These are phyloP conservation scores for Anastrepha ludens DNA, from an alignment of 1,140 invertebrate species.

Conservation along the genomic window DNA sequence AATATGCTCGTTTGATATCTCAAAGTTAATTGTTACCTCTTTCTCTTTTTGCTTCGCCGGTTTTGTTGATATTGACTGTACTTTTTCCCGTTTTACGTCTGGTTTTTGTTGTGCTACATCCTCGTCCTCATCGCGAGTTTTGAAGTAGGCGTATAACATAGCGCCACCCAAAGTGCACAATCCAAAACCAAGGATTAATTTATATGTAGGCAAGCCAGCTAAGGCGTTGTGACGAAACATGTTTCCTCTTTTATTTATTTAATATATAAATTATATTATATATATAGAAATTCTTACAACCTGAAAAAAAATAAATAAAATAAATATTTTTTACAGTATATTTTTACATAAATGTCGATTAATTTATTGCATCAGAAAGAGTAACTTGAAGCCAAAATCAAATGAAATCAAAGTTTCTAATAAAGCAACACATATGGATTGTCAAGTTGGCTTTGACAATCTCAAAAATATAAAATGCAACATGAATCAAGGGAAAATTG, in stretches of 20 bases:
- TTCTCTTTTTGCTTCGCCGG: conserved; percentile 51
- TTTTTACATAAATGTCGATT: too few species aligned
- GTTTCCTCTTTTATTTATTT: conserved; percentile 42
- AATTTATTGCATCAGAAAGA: too few species aligned
- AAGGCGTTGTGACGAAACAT: conserved; percentile 70
- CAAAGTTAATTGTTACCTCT: conserved; percentile 66
- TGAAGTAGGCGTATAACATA: conserved; percentile 72
- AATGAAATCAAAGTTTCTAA: too few species aligned
- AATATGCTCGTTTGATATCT: conserved; percentile 70
- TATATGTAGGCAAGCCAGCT: conserved; percentile 66
- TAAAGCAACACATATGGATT: too few species aligned
- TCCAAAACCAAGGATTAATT: conserved; percentile 71
- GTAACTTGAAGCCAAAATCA: too few species aligned
- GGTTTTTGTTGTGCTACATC: conserved; percentile 31
- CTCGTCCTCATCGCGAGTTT: conserved; percentile 67
- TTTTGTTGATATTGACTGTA: conserved; percentile 13
- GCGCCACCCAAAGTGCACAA: conserved; percentile 71
- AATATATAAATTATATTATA: too few species aligned
- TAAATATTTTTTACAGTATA: background rate
- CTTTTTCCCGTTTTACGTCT: conserved; percentile 27
- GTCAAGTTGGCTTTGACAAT: too few species aligned
- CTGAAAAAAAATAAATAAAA: background rate
- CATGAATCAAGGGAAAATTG: too few species aligned
- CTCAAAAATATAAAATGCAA: too few species aligned
- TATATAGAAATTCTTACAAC: background rate